Base-by-base conservation (phyloP, 2,113 vertebrate species). In the Poeciliopsis retropinna region DNA sequence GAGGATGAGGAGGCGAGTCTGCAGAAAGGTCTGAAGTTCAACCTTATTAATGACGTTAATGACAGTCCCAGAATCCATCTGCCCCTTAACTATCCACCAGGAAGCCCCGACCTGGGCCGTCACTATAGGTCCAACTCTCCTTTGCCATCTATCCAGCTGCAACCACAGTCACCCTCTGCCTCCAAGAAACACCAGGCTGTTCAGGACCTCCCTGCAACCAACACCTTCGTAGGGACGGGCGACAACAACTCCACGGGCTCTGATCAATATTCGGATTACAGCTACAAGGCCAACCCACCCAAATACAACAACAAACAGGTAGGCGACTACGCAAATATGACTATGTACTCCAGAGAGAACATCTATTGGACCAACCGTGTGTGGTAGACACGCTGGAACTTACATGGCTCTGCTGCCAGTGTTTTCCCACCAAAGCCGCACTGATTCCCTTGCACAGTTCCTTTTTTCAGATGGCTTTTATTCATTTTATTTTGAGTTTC, bases 241-340 rank as follows among this genome's bases (percentile, higher is more conserved):
- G 98, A 99, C 95, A 99, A 95, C 95, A 98, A 96, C 89, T 99
- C 98, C 17, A 98, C 97, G 0, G 97, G 98, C 89, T 99, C 97
- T 0, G 98, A 99, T 95, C 98, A 98, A 93, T 99, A 98, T 93
- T 99, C 97, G 92, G 97, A 99, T 97, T 99, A 98, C 97, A 98
- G 98, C 97, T 99, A 98, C 96, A 97, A 97, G 94, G 96, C 97
- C 95, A 98, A 98, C 84, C 96, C 97, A 82, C 97, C 97, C 90
- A 99, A 99, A 97, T 99, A 99, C 95, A 97, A 94, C 97, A 97
- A 93, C 96, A 99, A 99, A 96, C 98, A 99, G 98, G 98, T 99
- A 99, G 97, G 98, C 95, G 96, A 97, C 90, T 95, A 97, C 89
- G 95, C 96, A 93, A 94, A 95, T 94, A 95, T 95, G 34, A 89